phyloP scores from a whole-genome alignment of 2,888 invertebrate species.

The Thereva unica region DNA sequence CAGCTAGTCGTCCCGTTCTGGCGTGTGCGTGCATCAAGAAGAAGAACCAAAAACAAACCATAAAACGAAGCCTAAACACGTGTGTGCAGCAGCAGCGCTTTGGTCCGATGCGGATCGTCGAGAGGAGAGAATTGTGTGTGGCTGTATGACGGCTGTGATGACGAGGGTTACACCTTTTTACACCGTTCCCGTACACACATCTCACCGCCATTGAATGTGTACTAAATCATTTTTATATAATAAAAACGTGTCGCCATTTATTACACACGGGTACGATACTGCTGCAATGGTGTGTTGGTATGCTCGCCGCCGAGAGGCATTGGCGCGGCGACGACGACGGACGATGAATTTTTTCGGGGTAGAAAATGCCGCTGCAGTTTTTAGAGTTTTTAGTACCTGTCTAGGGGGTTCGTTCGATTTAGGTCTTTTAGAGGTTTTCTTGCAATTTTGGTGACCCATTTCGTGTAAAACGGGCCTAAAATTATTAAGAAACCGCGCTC shows the following conservation, averaged over 20 bases:
- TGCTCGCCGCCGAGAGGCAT: conserved; percentile 7
- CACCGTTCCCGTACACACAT: conserved; percentile 19
- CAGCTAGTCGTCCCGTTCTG: background rate
- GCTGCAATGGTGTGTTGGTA: conserved; percentile 2
- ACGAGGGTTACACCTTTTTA: conserved; percentile 30
- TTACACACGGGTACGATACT: conserved; percentile 17
- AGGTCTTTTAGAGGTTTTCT: no score
- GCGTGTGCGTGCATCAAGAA: conserved; percentile 5
- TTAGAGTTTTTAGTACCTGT: no score
- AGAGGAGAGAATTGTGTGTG: conserved; percentile 13
- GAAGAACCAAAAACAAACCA: conserved; percentile 35
- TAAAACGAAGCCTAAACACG: conserved; percentile 28
- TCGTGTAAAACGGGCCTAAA: no score
- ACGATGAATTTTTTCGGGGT: no score
- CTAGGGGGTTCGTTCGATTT: no score
- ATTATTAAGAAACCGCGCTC: no score
- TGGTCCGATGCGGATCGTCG: no score
- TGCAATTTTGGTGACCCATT: no score
- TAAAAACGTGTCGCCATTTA: conserved; percentile 32
- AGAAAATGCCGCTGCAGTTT: no score
- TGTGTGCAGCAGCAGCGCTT: conserved; percentile 10
- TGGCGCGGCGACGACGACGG: conserved; percentile 5
- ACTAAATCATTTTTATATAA: conserved; percentile 36
- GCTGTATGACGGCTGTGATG: conserved; percentile 16
- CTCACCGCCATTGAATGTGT: conserved; percentile 30